Conservation (phyloP, 2,888 invertebrate genomes). For the Agrochola litura region DNA sequence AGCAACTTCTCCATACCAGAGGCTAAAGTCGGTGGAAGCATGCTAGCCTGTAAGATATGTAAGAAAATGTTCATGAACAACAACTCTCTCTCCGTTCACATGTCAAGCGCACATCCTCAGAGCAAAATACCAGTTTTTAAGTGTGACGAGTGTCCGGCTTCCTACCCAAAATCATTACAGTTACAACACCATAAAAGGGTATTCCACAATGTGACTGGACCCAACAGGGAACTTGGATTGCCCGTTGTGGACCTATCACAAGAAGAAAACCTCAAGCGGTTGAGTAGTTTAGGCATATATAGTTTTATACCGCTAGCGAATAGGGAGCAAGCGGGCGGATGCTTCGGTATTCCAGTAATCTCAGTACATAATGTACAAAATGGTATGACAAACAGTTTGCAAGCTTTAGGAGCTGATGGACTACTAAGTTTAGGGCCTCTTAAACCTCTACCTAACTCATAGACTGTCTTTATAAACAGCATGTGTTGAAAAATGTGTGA, state of each 20-base stretch:
- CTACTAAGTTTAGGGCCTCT: slow-evolving; percentile 93
- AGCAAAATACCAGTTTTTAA: slow-evolving; percentile 87
- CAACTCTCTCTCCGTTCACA: slow-evolving; percentile 81
- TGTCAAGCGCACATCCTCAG: slow-evolving; percentile 84
- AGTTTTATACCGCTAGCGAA: slow-evolving; percentile 94
- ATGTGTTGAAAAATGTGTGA: slow-evolving; percentile 32
- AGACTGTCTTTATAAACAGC: slow-evolving; percentile 50
- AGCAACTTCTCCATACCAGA: slow-evolving; percentile 86
- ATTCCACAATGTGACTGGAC: slow-evolving; percentile 86
- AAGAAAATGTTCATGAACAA: slow-evolving; percentile 87
- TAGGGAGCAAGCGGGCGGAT: slow-evolving; percentile 91
- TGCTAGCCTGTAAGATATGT: slow-evolving; percentile 85
- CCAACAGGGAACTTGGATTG: slow-evolving; percentile 92
- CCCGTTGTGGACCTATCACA: slow-evolving; percentile 94
- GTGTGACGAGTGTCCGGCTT: slow-evolving; percentile 93
- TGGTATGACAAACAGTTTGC: slow-evolving; percentile 90
- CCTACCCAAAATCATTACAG: slow-evolving; percentile 93
- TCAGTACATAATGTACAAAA: slow-evolving; percentile 92
- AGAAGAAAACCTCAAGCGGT: slow-evolving; percentile 91
- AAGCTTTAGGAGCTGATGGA: slow-evolving; percentile 93
- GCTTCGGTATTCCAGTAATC: slow-evolving; percentile 93
- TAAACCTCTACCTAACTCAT: slow-evolving; percentile 89
- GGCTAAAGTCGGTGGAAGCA: slow-evolving; percentile 84
- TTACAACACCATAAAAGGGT: slow-evolving; percentile 91
- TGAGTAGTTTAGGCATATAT: slow-evolving; percentile 92